A percentile compares a stretch with the other conserved stretches of the same genome.
phyloP scores from a whole-genome alignment of 30 jellyfish, hydroid and myxozoan genomes.

The Cassiopea xamachana region DNA sequence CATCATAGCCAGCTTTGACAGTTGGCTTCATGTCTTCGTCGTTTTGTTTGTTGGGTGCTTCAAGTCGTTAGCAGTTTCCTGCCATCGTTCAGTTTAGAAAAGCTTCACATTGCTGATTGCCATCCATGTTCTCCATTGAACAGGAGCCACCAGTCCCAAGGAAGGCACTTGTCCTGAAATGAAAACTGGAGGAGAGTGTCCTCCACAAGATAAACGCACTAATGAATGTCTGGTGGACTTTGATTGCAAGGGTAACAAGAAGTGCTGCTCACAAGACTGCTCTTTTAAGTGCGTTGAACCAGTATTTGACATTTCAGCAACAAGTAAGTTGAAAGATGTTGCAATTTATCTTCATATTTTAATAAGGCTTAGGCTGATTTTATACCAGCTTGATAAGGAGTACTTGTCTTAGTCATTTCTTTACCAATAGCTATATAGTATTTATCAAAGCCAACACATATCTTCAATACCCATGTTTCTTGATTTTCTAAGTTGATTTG shows the following conservation, averaged over 20 bases:
- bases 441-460: too few species aligned
- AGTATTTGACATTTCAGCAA: conserved; percentile 10
- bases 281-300: conserved; percentile 63
- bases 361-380: too few species aligned
- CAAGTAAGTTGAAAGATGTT: neutral
- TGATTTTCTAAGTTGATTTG: too few species aligned
- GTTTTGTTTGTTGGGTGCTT: conserved; percentile 74
- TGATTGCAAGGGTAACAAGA: conserved; percentile 77
- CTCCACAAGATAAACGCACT: conserved; percentile 23
- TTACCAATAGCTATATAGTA: too few species aligned
- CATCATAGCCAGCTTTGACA: conserved; percentile 17
- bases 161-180: conserved; percentile 85
- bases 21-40: conserved; percentile 60
- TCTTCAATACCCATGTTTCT: too few species aligned
- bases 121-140: neutral
- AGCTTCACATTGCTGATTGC: neutral
- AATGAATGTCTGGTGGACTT: conserved; percentile 79
- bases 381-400: too few species aligned
- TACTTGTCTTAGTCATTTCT: too few species aligned
- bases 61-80: conserved; percentile 79
- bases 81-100: conserved; percentile 40
- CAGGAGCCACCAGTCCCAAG: conserved; percentile 25
- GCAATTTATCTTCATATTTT: neutral
- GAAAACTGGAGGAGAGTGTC: conserved; percentile 61
- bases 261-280: conserved; percentile 95